phyloP scores from a whole-genome alignment of 2,888 invertebrate species.

The Selenia dentaria region DNA sequence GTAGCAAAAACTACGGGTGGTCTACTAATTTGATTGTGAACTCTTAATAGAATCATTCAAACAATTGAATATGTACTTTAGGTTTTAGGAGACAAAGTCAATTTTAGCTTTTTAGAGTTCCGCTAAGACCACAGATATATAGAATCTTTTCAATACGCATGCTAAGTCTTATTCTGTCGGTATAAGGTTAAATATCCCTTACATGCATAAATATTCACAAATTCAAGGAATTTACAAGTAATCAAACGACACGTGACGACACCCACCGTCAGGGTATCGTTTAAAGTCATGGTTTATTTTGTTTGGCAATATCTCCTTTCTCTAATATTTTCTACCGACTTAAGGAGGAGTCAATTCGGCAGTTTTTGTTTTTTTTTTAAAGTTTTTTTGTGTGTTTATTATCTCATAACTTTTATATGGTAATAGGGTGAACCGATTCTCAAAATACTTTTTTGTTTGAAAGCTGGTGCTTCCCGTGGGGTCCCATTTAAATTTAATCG shows the following conservation, averaged over 20 bases:
- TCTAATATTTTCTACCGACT: too few relatives aligned
- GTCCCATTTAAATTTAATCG: too few relatives aligned
- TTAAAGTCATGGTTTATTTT: conserved; percentile 44
- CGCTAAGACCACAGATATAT: background rate
- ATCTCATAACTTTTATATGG: too few relatives aligned
- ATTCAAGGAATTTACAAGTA: conserved; percentile 63
- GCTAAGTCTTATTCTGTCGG: background rate
- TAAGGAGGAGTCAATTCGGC: too few relatives aligned
- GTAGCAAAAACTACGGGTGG: conserved; percentile 77
- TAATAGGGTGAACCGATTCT: too few relatives aligned
- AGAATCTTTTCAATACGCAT: background rate
- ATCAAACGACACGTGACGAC: conserved; percentile 70
- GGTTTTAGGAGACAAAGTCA: background rate
- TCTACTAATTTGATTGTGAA: conserved; percentile 74
- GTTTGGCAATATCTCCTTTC: too few relatives aligned
- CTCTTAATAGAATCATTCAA: conserved; percentile 1
- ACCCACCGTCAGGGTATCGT: conserved; percentile 44
- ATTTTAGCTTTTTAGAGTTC: background rate
- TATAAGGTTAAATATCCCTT: conserved; percentile 6
- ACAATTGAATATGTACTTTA: conserved; percentile 4
- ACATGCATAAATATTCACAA: too few relatives aligned
- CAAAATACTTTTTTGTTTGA: too few relatives aligned
- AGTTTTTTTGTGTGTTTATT: too few relatives aligned
- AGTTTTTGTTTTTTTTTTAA: too few relatives aligned
- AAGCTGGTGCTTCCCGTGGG: too few relatives aligned